Percentiles rank a stretch among this genome's conserved stretches.
Evolutionary conservation across 2,797 vertebrate genomes (phyloP).

Genomic region (Fringilla coelebs): DNA sequence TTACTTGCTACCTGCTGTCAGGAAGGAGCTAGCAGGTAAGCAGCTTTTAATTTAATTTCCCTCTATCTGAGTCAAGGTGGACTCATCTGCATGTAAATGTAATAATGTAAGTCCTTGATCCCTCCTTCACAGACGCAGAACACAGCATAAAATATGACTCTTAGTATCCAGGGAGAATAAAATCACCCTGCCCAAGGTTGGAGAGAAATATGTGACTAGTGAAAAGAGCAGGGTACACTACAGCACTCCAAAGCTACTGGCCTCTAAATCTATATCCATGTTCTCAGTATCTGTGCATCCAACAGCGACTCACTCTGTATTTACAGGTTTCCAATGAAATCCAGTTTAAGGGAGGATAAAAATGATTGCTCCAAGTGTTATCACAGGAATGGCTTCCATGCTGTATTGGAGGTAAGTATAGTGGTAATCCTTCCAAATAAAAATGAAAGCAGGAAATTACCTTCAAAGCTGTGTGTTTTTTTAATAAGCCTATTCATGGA

Average conservation of each 20-base stretch:
- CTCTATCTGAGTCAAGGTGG: not conserved
- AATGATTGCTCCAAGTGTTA: not conserved
- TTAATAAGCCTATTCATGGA: not conserved
- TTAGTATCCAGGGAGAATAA: not conserved
- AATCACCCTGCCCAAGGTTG: not conserved
- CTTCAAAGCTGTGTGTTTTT: not conserved
- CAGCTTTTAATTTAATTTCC: conserved; percentile 22
- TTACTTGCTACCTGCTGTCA: not conserved
- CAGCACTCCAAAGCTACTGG: not conserved
- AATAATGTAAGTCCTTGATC: not conserved
- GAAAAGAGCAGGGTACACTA: not conserved
- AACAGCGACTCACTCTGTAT: not conserved
- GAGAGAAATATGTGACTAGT: not conserved
- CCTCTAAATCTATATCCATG: not conserved
- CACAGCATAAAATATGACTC: not conserved
- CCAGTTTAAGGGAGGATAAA: not conserved
- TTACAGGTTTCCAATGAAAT: not conserved
- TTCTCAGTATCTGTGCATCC: not conserved
- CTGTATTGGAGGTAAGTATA: not conserved
- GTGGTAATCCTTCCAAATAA: not conserved
- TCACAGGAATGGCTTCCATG: not conserved
- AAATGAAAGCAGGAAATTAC: not conserved
- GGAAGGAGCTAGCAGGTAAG: not conserved
- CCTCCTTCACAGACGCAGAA: not conserved
- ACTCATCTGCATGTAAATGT: not conserved